Conservation (phyloP, 2,113 vertebrate species). For the Gnathonemus echidnorhynchus region DNA sequence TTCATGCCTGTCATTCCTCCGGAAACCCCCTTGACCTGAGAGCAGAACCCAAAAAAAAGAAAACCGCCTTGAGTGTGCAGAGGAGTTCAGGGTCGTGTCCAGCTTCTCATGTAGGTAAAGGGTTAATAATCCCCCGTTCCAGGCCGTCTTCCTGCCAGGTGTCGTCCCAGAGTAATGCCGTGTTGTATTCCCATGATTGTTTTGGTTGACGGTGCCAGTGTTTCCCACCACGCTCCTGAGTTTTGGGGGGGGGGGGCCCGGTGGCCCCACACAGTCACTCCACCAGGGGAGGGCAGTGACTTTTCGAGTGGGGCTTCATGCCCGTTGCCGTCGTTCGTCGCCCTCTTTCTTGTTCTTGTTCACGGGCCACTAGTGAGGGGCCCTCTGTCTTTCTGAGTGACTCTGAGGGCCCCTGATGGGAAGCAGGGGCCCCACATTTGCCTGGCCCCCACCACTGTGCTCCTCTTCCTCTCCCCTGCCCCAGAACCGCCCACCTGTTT, state of each 20-base stretch:
- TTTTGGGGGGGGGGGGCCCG: neutral
- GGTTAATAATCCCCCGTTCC: no score
- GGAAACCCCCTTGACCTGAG: neutral
- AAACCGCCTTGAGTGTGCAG: neutral
- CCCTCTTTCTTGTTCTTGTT: neutral
- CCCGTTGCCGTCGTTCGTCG: no score
- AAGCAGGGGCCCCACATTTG: neutral
- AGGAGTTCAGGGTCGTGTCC: neutral
- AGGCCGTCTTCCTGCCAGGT: no score
- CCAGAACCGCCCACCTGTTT: no score
- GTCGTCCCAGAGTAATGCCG: no score
- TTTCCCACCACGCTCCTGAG: neutral
- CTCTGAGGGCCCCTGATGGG: neutral
- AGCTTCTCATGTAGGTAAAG: no score
- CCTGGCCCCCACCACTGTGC: neutral
- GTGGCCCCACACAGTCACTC: neutral
- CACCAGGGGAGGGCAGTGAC: no score
- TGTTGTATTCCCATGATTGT: no score
- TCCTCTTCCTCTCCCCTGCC: no score
- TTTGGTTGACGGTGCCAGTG: no score
- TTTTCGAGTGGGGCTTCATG: no score
- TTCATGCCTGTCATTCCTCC: neutral
- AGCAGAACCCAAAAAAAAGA: neutral
- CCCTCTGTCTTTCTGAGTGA: slow-evolving; percentile 10
- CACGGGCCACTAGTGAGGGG: neutral